Conservation (phyloP, 2,797 vertebrate genomes). For the Pogoniulus pusillus region DNA sequence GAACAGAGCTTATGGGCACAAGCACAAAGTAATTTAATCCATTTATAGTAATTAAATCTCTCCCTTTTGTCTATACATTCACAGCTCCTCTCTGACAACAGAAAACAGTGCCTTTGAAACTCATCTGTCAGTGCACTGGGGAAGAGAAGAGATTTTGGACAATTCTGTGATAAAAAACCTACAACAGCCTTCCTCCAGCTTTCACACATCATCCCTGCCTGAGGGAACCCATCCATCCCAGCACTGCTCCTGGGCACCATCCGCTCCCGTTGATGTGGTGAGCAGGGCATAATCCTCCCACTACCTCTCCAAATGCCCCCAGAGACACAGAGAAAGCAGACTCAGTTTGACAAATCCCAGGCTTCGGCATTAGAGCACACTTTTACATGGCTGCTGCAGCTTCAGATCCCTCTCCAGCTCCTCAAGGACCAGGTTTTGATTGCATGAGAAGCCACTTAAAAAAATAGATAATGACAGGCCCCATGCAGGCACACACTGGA, state of each 20-base stretch:
- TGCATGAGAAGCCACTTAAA: background rate
- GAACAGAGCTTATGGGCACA: background rate
- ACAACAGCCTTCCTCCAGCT: background rate
- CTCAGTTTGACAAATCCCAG: background rate
- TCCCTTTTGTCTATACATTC: background rate
- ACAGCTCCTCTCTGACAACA: background rate
- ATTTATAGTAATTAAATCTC: slow-evolving; percentile 15
- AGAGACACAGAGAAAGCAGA: background rate
- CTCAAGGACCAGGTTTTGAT: background rate
- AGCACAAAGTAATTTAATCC: slow-evolving; percentile 40
- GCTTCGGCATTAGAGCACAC: background rate
- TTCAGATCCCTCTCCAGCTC: background rate
- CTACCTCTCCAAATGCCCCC: background rate
- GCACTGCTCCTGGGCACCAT: background rate
- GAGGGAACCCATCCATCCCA: slow-evolving; percentile 8
- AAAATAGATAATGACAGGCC: background rate
- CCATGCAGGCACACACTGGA: background rate
- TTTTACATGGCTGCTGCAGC: background rate
- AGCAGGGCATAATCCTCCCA: background rate
- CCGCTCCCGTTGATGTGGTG: background rate
- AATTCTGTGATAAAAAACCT: background rate
- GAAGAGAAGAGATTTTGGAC: slow-evolving; percentile 1
- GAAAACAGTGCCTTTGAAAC: slow-evolving; percentile 1
- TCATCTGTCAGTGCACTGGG: background rate
- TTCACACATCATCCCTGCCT: background rate